These are phyloP conservation scores for Ostrea denselamellosa DNA, from an alignment of 1,140 invertebrate genomes.

Conservation along the genomic window DNA sequence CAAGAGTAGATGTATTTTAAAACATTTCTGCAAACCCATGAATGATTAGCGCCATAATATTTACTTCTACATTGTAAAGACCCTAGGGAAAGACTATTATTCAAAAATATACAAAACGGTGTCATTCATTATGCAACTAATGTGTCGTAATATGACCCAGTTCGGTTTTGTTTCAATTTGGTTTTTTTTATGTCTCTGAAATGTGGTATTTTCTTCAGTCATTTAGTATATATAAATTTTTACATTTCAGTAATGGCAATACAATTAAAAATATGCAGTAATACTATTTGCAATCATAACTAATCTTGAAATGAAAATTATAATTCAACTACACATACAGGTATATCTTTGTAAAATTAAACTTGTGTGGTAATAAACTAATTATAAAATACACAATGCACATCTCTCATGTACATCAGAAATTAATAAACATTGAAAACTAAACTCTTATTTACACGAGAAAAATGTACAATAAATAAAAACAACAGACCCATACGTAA, in stretches of 20 bases:
- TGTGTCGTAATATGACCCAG: not conserved
- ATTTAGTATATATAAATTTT: no score
- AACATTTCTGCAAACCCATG: not conserved
- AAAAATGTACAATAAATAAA: slow-evolving; percentile 33
- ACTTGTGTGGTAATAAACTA: no score
- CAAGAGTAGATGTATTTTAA: not conserved
- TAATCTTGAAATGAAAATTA: no score
- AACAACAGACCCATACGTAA: not conserved
- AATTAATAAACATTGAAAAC: not conserved
- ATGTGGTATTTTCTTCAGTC: no score
- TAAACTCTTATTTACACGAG: not conserved
- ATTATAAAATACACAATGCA: not conserved
- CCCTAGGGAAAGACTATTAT: not conserved
- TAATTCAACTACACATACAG: no score
- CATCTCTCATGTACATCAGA: slow-evolving; percentile 7
- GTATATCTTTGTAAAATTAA: no score
- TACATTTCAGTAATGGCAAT: no score
- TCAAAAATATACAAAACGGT: not conserved
- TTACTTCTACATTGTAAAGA: not conserved
- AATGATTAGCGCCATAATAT: not conserved
- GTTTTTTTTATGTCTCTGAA: no score
- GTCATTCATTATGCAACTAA: not conserved
- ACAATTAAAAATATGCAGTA: no score
- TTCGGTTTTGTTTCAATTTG: not conserved
- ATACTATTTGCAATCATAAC: no score